phyloP scores from a whole-genome alignment of 1,140 invertebrate species.

The Zaprionus vittiger region DNA sequence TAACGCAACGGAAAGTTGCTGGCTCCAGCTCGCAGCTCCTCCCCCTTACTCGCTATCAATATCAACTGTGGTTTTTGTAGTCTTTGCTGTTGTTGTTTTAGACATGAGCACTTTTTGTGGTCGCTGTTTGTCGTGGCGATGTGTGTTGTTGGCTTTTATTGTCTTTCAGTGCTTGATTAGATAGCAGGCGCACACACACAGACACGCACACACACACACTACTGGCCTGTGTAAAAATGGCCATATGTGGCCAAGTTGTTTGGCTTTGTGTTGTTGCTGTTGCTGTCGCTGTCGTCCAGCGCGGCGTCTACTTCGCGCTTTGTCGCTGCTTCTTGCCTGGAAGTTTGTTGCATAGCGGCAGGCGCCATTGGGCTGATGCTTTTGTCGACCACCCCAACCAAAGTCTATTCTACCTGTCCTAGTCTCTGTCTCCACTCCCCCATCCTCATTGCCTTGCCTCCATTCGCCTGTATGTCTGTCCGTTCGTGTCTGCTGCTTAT shows the following conservation, averaged over 20 bases:
- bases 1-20: constrained; percentile 35
- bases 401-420: constrained; percentile 37
- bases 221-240: constrained; percentile 70
- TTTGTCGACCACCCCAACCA: constrained; percentile 46
- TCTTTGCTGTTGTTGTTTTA: constrained; percentile 47
- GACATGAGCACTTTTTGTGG: constrained; percentile 77
- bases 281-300: background rate
- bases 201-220: constrained; percentile 19
- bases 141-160: constrained; percentile 78
- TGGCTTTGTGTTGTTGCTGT: constrained; percentile 37
- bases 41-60: constrained; percentile 34
- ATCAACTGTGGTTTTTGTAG: constrained; percentile 39
- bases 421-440: background rate
- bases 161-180: constrained; percentile 81
- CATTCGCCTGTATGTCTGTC: constrained; percentile 19
- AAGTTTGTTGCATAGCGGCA: constrained; percentile 52
- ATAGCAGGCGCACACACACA: constrained; percentile 50
- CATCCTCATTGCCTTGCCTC: background rate
- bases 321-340: constrained; percentile 58
- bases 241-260: constrained; percentile 80
- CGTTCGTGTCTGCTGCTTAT: constrained; percentile 77
- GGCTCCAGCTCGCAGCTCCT: constrained; percentile 17
- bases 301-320: constrained; percentile 51
- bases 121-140: constrained; percentile 74
- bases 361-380: constrained; percentile 41